Evolutionary conservation across 2,797 vertebrate species (phyloP).

Genomic region (Betta splendens): DNA sequence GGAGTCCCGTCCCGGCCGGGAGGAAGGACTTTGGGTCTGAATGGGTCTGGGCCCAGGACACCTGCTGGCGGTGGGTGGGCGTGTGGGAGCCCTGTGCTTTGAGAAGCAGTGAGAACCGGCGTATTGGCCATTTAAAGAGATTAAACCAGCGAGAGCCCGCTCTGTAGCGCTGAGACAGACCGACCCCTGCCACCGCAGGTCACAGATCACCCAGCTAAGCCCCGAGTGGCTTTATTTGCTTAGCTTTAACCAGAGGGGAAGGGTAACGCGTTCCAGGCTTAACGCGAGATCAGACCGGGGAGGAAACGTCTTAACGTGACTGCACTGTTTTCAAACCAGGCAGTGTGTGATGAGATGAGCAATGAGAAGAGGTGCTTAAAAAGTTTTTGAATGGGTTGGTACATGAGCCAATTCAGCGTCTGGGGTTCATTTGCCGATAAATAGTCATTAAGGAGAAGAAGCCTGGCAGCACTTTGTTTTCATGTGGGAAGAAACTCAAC

Average conservation of each 20-base stretch:
- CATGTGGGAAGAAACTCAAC: too few relatives aligned
- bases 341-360: conserved; percentile 9
- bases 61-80: conserved; percentile 54
- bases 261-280: conserved; percentile 30
- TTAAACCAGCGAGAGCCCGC: conserved; percentile 72
- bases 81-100: conserved; percentile 55
- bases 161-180: conserved; percentile 58
- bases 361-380: conserved; percentile 7
- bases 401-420: background rate
- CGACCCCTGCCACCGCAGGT: conserved; percentile 63
- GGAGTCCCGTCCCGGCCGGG: conserved; percentile 44
- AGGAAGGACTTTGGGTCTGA: conserved; percentile 30
- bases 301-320: conserved; percentile 47
- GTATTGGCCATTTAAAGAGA: conserved; percentile 80
- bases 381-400: conserved; percentile 5
- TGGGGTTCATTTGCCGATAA: background rate
- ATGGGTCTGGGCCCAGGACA: conserved; percentile 50
- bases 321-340: conserved; percentile 24
- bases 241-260: conserved; percentile 53
- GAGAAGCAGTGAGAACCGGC: conserved; percentile 59
- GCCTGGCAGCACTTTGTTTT: too few relatives aligned
- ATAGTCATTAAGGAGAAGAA: background rate
- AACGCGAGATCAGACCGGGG: conserved; percentile 36
- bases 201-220: conserved; percentile 60
- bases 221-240: conserved; percentile 67